Evolutionary conservation across 2,113 vertebrate genomes (phyloP), one percentile per base, ranked within the genome.

Genomic region (Spilogale gracilis): DNA sequence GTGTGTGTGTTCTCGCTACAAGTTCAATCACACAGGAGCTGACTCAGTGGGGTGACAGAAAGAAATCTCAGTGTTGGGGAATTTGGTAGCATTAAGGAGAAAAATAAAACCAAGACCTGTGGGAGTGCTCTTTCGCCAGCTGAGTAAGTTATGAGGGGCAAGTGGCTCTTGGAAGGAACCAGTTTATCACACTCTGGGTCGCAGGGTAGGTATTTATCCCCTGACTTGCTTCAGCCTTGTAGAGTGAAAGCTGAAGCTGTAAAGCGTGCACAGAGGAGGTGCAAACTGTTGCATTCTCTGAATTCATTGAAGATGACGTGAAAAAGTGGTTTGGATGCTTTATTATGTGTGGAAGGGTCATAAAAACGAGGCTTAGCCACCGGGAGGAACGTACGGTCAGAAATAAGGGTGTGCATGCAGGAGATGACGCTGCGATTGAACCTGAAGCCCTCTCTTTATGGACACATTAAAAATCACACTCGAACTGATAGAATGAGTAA

Each of bases 301-400:
- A 98, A 98, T 98, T 98, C 98, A 98, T 98, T 97, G 98, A 98
- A 95, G 90, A 97, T 97, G 98, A 98, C 2, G 10, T 96, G 98
- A 97, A 98, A 97, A 98, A 98, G 98, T 98, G 98, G 98, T 98
- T 98, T 96, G n/a, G 97, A 97, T 98, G 98, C 32, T 99, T 99
- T 99, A 99, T 98, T 98, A 95, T 81, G 73, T 97, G 98, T 95
- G 92, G 90, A 90, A 98, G 80, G 89, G 84, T 89, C 97, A 65
- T 98, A 98, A 99, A 98, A 97, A 87, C 97, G 89, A 27, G 54
- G 85, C 94, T 1, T 45, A 94, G 81, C 91, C 91, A 65, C 93
- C 58, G 69, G 94, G 73, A 98, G 96, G 89, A 81, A 97, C 97
- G 97, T 88, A 56, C 0, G 11, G 88, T 56, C 97, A 97, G 91